These are phyloP conservation scores for Cremastinae sp. DNA, from an alignment of 2,888 invertebrate genomes.

Conservation along the genomic window DNA sequence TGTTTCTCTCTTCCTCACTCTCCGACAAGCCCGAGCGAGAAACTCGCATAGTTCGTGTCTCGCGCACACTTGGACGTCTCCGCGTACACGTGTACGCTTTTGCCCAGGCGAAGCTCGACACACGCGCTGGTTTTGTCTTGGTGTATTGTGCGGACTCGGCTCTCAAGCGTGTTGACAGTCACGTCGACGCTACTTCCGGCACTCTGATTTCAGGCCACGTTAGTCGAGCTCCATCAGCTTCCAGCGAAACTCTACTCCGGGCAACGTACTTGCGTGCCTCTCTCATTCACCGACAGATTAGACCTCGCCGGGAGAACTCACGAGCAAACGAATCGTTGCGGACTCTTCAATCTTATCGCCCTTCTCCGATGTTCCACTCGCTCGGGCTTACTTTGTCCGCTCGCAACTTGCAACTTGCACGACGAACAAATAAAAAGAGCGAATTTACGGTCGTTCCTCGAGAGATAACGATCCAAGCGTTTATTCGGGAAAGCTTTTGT, in stretches of 20 bases:
- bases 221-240: constrained; percentile 46
- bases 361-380: background rate
- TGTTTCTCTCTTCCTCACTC: constrained; percentile 15
- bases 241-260: constrained; percentile 50
- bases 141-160: constrained; percentile 45
- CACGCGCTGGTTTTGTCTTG: background rate
- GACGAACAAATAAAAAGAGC: background rate
- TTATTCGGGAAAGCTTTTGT: too few species aligned
- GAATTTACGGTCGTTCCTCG: too few species aligned
- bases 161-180: constrained; percentile 66
- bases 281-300: constrained; percentile 36
- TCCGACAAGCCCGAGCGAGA: constrained; percentile 17
- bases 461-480: too few species aligned
- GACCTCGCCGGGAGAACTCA: background rate
- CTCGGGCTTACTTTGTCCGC: constrained; percentile 6
- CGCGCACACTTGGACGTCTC: constrained; percentile 31
- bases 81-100: too few species aligned
- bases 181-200: constrained; percentile 68
- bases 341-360: constrained; percentile 48
- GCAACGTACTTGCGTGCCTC: constrained; percentile 18
- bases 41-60: constrained; percentile 30
- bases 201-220: constrained; percentile 67
- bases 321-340: constrained; percentile 34
- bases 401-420: background rate
- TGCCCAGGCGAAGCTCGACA: too few species aligned